phyloP scores from a whole-genome alignment of 2,113 vertebrate species.

The Periophthalmodon schlosseri region DNA sequence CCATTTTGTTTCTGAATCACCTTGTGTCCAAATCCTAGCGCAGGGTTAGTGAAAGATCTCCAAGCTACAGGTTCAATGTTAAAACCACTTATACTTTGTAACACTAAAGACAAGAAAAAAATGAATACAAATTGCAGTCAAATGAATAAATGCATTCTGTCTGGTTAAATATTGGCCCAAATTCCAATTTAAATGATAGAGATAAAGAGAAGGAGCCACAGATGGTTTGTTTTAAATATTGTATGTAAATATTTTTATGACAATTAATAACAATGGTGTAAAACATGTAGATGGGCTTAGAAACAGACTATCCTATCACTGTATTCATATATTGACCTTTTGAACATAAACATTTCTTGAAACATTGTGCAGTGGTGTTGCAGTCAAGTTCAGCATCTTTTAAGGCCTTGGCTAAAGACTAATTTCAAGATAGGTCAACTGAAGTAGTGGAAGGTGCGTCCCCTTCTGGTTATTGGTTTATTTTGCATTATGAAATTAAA shows the following conservation, averaged over 20 bases:
- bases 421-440: no score
- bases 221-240: no score
- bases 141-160: no score
- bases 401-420: no score
- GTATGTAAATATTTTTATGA: no score
- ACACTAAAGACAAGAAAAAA: constrained; percentile 40
- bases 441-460: not conserved
- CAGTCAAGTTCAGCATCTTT: not conserved
- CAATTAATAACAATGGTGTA: no score
- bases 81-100: constrained; percentile 46
- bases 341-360: not conserved
- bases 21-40: constrained; percentile 71
- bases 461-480: not conserved
- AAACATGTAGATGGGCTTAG: no score
- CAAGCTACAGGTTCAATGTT: constrained; percentile 72
- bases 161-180: no score
- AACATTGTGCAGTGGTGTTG: not conserved
- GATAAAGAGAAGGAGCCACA: not conserved
- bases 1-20: constrained; percentile 58
- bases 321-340: no score
- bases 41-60: constrained; percentile 28
- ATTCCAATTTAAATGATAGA: not conserved
- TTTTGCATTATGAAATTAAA: not conserved
- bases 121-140: not conserved
- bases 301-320: no score